Percentiles rank a stretch among this genome's conserved stretches.
These are phyloP conservation scores for Thyatira batis DNA, from an alignment of 2,888 invertebrate genomes.

Conservation along the genomic window DNA sequence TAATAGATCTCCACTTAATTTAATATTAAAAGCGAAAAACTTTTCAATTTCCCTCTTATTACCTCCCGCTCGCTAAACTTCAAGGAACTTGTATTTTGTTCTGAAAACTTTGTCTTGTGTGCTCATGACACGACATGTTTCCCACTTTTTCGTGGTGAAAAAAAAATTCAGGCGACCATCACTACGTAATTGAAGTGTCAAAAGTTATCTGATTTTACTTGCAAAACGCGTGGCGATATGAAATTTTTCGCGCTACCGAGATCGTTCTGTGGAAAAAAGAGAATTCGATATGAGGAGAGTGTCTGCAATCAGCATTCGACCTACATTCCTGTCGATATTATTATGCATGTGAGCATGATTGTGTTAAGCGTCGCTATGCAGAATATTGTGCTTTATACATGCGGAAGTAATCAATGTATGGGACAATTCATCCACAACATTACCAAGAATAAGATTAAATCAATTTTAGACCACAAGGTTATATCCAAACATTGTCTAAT, in stretches of 20 bases:
- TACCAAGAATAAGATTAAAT: no score
- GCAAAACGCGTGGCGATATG: slow-evolving; percentile 78
- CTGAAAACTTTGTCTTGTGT: slow-evolving; percentile 67
- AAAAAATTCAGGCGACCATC: slow-evolving; percentile 74
- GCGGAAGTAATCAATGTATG: slow-evolving; percentile 35
- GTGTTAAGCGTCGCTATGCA: slow-evolving; percentile 46
- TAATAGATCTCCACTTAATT: slow-evolving; percentile 52
- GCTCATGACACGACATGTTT: slow-evolving; percentile 71
- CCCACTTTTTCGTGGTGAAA: slow-evolving; percentile 52
- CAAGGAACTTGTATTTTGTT: slow-evolving; percentile 66
- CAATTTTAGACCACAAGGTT: no score
- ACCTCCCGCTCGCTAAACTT: slow-evolving; percentile 54
- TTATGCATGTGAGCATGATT: slow-evolving; percentile 54
- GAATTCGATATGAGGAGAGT: slow-evolving; percentile 78
- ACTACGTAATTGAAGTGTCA: slow-evolving; percentile 81
- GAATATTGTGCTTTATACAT: slow-evolving; percentile 27
- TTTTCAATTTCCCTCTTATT: slow-evolving; percentile 69
- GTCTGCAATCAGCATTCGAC: slow-evolving; percentile 77
- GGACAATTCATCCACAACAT: background rate
- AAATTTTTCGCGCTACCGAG: slow-evolving; percentile 76
- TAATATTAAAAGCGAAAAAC: slow-evolving; percentile 65
- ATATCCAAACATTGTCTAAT: no score
- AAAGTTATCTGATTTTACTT: slow-evolving; percentile 83
- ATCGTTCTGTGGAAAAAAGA: slow-evolving; percentile 74
- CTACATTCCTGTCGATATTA: slow-evolving; percentile 68